Conservation (phyloP, 2,113 vertebrate genomes). For the Psittacara wagleri region DNA sequence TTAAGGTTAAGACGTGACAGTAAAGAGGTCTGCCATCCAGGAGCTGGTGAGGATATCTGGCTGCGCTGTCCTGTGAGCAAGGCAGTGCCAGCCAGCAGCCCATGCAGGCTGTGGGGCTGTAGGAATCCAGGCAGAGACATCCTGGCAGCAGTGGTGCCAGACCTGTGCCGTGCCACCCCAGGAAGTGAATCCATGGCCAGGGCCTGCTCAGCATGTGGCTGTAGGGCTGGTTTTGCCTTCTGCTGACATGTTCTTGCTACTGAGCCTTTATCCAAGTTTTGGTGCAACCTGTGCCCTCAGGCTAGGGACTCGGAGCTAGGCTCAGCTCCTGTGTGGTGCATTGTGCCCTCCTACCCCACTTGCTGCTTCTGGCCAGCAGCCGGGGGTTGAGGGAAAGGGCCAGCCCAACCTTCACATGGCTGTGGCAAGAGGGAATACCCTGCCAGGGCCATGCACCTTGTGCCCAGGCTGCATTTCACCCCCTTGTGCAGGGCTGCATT, state of each 20-base stretch:
- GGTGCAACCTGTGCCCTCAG: neutral
- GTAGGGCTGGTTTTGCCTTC: neutral
- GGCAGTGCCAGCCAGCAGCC: neutral
- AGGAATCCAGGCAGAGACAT: neutral
- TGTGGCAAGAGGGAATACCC: neutral
- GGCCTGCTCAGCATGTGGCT: neutral
- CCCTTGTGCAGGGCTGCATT: neutral
- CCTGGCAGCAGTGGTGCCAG: neutral
- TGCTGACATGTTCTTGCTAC: neutral
- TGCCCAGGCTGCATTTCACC: neutral
- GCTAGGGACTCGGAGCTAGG: neutral
- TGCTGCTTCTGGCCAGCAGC: neutral
- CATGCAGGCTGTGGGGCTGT: neutral
- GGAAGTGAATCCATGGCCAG: neutral
- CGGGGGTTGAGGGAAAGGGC: neutral
- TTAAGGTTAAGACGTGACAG: neutral
- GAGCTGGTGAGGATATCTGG: neutral
- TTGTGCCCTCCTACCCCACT: neutral
- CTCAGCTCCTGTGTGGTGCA: neutral
- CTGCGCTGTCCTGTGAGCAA: neutral
- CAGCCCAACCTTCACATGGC: accelerated
- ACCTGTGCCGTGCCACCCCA: neutral
- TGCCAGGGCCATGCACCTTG: neutral
- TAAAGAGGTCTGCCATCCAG: neutral
- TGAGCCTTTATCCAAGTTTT: neutral